Evolutionary conservation across 2,797 vertebrate genomes (phyloP).

Genomic region (Spinus pinus): DNA sequence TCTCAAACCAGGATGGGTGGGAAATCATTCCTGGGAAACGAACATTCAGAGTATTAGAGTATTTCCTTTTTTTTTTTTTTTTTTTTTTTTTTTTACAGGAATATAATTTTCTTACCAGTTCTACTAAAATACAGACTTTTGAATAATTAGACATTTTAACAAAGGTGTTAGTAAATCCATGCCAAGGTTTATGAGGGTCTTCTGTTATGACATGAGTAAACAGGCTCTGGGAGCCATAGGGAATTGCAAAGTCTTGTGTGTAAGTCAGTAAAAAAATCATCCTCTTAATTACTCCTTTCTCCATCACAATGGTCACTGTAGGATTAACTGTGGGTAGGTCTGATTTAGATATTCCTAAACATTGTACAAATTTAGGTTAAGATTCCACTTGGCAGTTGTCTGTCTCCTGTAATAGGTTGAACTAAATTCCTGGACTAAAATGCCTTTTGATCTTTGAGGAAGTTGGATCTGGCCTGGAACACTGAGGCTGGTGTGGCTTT

Average conservation of each 20-base stretch:
- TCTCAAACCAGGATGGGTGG: neutral
- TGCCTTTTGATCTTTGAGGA: conserved; percentile 23
- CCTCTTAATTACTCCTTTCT: neutral
- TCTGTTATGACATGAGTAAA: neutral
- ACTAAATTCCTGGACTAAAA: neutral
- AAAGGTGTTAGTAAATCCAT: neutral
- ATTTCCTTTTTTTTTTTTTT: too few relatives aligned
- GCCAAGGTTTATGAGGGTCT: neutral
- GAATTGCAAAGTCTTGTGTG: neutral
- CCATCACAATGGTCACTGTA: neutral
- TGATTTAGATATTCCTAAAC: neutral
- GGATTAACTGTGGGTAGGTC: neutral
- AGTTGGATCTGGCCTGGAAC: neutral
- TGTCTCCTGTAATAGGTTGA: neutral
- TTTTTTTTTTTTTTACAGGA: neutral
- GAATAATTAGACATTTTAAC: neutral
- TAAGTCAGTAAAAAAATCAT: neutral
- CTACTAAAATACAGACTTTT: neutral
- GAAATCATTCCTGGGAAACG: conserved; percentile 24
- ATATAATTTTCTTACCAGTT: neutral
- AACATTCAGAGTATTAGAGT: neutral
- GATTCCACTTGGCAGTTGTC: neutral
- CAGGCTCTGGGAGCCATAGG: neutral
- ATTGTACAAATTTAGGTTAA: neutral
- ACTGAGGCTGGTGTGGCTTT: neutral